Evolutionary conservation across 2,113 vertebrate genomes (phyloP).

Genomic region (Oryzias woworae): DNA sequence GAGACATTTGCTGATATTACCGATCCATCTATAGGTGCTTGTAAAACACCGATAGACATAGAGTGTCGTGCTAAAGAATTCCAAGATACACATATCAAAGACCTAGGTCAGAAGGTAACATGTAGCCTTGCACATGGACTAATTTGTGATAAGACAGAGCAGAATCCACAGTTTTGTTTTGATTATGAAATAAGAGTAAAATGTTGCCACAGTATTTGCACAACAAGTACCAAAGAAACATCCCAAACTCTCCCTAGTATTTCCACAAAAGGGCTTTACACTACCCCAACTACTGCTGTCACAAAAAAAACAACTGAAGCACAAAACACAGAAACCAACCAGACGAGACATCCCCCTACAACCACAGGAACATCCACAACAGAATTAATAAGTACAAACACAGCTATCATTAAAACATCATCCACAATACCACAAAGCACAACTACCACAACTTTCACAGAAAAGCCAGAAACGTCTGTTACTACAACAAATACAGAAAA

Average conservation of each 20-base stretch:
- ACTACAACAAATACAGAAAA: no score
- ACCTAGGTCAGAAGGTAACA: constrained; percentile 19
- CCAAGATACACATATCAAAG: background rate
- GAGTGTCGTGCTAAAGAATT: constrained; percentile 13
- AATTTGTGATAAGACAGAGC: constrained; percentile 61
- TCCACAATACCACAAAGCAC: background rate
- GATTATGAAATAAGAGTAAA: constrained; percentile 53
- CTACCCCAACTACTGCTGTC: background rate
- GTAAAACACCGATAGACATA: constrained; percentile 30
- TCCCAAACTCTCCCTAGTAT: background rate
- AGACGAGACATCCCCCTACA: background rate
- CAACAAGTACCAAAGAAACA: background rate
- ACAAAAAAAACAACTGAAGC: background rate
- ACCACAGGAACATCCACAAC: background rate
- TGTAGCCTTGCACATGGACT: constrained; percentile 35
- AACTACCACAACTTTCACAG: background rate
- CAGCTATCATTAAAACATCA: no score
- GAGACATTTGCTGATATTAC: constrained; percentile 26
- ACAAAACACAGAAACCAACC: background rate
- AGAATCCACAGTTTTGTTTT: background rate
- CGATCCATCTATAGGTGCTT: constrained; percentile 10
- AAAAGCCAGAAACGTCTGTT: background rate
- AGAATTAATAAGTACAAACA: background rate
- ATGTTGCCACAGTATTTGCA: constrained; percentile 32
- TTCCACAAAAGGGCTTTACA: no score